Base-by-base conservation (phyloP, 2,113 vertebrate genomes). In the Prietella phreatophila region DNA sequence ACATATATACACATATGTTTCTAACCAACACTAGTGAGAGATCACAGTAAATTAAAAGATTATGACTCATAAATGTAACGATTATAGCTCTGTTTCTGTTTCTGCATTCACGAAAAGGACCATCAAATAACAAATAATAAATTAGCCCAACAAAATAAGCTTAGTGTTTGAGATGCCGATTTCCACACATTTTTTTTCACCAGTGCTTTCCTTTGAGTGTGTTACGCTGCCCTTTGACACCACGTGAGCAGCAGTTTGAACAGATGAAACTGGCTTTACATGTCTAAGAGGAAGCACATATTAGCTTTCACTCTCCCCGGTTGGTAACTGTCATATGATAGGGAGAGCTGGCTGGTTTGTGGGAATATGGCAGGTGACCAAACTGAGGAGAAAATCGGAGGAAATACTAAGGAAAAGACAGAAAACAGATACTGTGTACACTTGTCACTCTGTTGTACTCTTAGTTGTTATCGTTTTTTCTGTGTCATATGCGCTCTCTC, bases 391-490 rank as follows among this genome's bases (percentile, higher is more conserved):
- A 50, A 78, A 78, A n/a, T n/a, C 58, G 55, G 56, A 56, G 67
- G 20, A 84, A 71, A 56, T 50, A n/a, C n/a, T 50, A 55, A 22
- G 42, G 42, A 82, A 75, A 39, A 73, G 69, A 73, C 33, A 73
- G n/a, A 58, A 30, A 63, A 76, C 56, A 58, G 36, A 84, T 76
- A 71, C 87, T 85, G 25, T 78, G 47, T 63, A 87, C 63, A 33
- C 71, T 30, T 50, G 65, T 75, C 39, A 76, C 8, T 42, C 7
- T 75, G 5, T 22, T 71, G 15, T 71, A 71, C 33, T 36, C 69
- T 71, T 2, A n/a, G n/a, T 82, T 58, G 14, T 63, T 53, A 15
- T 81, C n/a, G n/a, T 19, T 71, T 5, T 89, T 5, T 71, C 47
- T 84, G 30, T 56, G 60, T 88, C 27, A 36, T 53, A 65, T 55